Conservation (phyloP, 2,797 vertebrate species). For the Rhinophrynus dorsalis region DNA sequence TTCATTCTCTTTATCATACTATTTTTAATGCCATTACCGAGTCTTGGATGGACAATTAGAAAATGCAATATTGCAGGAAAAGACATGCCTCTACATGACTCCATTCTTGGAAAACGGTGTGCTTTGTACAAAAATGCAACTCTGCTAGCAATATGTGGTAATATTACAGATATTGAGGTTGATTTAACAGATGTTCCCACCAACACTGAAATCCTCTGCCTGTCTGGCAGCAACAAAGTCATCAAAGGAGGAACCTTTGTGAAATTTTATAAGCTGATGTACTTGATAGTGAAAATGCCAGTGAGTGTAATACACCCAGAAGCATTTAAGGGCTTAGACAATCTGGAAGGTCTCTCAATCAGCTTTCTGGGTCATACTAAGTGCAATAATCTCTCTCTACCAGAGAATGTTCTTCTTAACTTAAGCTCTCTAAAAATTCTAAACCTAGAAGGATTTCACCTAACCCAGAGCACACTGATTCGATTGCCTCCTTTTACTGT, state of each 20-base stretch:
- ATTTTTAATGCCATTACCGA: background rate
- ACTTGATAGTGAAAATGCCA: background rate
- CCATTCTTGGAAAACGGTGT: background rate
- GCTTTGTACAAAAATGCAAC: background rate
- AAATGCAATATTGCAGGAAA: background rate
- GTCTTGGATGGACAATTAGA: background rate
- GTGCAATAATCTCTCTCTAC: background rate
- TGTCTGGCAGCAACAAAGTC: background rate
- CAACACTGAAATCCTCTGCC: background rate
- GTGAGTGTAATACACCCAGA: background rate
- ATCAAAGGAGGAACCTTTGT: background rate
- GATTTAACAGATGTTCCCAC: background rate
- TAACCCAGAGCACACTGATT: background rate
- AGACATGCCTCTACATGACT: background rate
- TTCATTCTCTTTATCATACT: background rate
- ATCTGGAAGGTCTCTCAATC: background rate
- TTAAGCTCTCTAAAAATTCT: background rate
- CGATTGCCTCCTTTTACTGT: background rate
- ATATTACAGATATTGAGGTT: background rate
- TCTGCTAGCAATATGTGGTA: background rate
- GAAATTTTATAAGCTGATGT: background rate
- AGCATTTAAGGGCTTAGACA: background rate
- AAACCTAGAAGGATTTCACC: background rate
- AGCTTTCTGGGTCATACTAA: background rate
- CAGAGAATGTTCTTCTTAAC: background rate